Conservation (phyloP, 2,797 vertebrate species). For the Falco columbarius region DNA sequence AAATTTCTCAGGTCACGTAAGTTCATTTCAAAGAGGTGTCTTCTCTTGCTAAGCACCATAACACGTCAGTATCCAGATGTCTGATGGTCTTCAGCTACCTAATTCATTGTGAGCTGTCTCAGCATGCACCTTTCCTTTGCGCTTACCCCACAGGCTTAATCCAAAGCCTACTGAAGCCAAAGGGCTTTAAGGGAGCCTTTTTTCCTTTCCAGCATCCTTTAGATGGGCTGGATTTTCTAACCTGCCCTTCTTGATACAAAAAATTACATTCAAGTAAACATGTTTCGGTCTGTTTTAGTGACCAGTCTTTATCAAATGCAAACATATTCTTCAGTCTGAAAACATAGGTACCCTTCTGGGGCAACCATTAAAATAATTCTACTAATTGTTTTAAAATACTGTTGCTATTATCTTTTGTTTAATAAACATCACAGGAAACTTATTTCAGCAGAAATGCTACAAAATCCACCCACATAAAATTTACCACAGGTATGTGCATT, state of each 20-base stretch:
- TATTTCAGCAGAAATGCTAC: background rate
- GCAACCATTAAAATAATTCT: background rate
- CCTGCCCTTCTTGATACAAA: background rate
- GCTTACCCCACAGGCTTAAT: background rate
- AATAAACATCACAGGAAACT: background rate
- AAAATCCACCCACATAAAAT: background rate
- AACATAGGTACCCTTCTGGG: background rate
- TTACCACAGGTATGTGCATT: background rate
- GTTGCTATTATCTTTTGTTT: background rate
- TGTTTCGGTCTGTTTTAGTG: background rate
- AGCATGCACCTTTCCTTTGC: background rate
- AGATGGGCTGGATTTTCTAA: background rate
- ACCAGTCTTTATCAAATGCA: background rate
- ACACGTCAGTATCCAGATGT: rapidly evolving
- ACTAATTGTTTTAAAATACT: background rate
- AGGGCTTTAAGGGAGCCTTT: background rate
- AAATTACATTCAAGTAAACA: background rate
- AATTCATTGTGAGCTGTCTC: background rate
- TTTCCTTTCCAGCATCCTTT: background rate
- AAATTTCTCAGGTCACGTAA: background rate
- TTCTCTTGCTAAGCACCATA: background rate
- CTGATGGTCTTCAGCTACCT: background rate
- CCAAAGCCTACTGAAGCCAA: background rate
- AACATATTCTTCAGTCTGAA: background rate
- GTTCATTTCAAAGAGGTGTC: background rate